Evolutionary conservation across 2,797 vertebrate genomes (phyloP), one percentile per base, ranked within the genome.

Genomic region (Lepus oiostolus): DNA sequence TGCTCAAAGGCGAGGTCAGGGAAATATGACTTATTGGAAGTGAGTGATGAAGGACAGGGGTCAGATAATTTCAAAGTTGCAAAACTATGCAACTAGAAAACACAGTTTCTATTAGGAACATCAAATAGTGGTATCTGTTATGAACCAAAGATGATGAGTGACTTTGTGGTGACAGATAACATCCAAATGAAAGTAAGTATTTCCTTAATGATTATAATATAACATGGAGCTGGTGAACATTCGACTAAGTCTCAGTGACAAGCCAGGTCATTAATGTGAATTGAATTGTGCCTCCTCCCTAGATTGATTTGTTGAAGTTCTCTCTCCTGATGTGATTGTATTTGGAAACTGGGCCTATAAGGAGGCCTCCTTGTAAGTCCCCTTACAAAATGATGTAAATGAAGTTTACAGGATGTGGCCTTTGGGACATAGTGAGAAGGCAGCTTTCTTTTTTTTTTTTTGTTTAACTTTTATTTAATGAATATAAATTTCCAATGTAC

Each of bases 11-110:
- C 90, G 70, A 60, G 50, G 22, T 90, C 71, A 91, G 70, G 88
- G 77, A 84, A 89, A 86, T 19, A 16, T 71, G 74, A 88, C 62
- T 84, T 17, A 38, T n/a, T 90, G 63, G 65, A 88, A 88, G 85
- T 63, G 75, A 71, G 84, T 77, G 79, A 60, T 17, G n/a, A 83
- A 76, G 50, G 81, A 38, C 11, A 76, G 35, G 26, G 19, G 11
- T n/a, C 50, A 83, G 72, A 32, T 95, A 54, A 89, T 28, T 74
- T 95, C 58, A 94, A 76, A 65, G 83, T 83, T 35, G 0, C 21
- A 88, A 80, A 82, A 85, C 16, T 42, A 84, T 58, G 83, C 30
- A 83, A 68, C 52, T 82, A 72, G 77, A 93, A 79, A 86, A 52
- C 7, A 62, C n/a, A 22, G 7, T 70, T 96, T 95, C 35, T 32